Base-by-base conservation (phyloP, 2,888 invertebrate species). In the Axea sp. region DNA sequence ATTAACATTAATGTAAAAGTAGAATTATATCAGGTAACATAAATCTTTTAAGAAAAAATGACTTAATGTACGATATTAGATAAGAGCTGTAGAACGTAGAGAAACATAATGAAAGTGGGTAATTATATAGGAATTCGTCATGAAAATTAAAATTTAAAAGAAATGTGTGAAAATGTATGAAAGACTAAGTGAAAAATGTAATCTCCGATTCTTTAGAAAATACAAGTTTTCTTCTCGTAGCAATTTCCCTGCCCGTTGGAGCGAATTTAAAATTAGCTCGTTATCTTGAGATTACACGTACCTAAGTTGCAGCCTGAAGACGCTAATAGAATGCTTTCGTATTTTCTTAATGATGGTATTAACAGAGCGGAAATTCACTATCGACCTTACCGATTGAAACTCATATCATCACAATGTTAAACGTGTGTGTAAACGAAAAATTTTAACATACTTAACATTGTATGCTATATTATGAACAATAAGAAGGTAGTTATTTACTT, bases 261-360 rank as follows among this genome's bases (percentile, higher is more conserved):
- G 65, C 72, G 60, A 53, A 73, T 59, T 75, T 64, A 75, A 75
- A 75, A 75, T 75, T 60, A 69, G 65, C 55, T 75, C 75, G 72
- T 75, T 75, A 75, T 73, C 47, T 37, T 33, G 59, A 73, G 72
- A 75, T 68, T 73, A 73, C 69, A 43, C 65, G 75, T 62, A 55
- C 60, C 60, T 26, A 31, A 26, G 60, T 55, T 43, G 65, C 57
- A 59, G 64, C 55, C 30, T 14, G 28, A 47, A 67, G 55, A 49
- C 47, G 49, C 26, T 65, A 69, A 69, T 73, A 68, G 69, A 75
- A 73, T 68, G 60, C 59, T 73, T 60, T 55, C 55, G 35, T 62
- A 73, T 47, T 60, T 53, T 37, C 59, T 41, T 60, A 68, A 60
- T 39, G 55, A 59, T 47, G 22, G 37, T 55, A 53, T 62, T 51